Evolutionary conservation across 2,888 invertebrate species (phyloP).

Genomic region (Platycheirus rosarum): DNA sequence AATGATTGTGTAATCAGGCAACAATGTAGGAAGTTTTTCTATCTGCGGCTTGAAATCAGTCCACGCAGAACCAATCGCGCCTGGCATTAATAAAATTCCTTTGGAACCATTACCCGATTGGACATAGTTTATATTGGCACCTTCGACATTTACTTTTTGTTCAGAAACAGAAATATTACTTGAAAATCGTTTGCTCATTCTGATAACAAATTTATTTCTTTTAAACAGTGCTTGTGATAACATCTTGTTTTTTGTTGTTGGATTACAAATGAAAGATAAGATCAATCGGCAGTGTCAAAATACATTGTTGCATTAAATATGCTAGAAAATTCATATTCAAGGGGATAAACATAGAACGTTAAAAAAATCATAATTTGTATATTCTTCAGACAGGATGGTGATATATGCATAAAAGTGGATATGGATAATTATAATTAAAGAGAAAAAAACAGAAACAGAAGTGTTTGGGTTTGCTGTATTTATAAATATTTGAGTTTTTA

Average conservation of each 20-base stretch:
- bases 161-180: conserved; percentile 83
- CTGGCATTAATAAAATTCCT: conserved; percentile 88
- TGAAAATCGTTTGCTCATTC: conserved; percentile 28
- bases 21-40: conserved; percentile 83
- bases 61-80: conserved; percentile 91
- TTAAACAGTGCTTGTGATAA: conserved; percentile 30
- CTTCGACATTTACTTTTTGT: conserved; percentile 85
- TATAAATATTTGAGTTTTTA: no score
- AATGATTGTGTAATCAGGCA: conserved; percentile 80
- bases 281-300: no score
- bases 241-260: conserved; percentile 41
- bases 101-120: conserved; percentile 83
- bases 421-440: no score
- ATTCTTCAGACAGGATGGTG: no score
- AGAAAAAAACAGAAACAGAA: no score
- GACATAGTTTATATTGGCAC: conserved; percentile 86
- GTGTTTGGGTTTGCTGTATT: no score
- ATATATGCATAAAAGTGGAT: no score
- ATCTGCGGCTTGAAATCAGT: conserved; percentile 92
- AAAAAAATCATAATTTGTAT: no score
- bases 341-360: no score
- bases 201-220: conserved; percentile 13
- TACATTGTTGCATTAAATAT: no score
- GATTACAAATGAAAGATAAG: no score
- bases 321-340: no score